Evolutionary conservation across 1,140 invertebrate species (phyloP), one percentile per base, ranked within the genome.

Genomic region (Drosophila subpulchrella): DNA sequence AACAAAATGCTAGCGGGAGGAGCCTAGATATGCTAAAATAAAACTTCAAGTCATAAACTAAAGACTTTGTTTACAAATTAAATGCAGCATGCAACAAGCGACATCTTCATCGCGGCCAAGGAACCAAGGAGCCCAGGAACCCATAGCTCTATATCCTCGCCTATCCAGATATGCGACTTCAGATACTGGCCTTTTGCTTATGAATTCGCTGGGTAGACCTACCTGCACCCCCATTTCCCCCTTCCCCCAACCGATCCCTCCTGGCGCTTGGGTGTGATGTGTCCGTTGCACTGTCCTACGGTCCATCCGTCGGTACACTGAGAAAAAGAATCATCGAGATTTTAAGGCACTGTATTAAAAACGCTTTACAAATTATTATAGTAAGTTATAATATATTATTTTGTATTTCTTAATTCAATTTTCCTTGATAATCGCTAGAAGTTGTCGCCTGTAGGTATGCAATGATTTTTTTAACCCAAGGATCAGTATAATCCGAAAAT

Each of bases 1-100:
- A 56, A 85, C 81, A 85, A 85, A 88, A 82, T 63, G 79, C 62
- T 75, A 56, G 60, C 60, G 54, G 78, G 71, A 67, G 59, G 72
- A 60, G 53, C 70, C 67, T 75, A 80, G 83, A 89, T 89, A 89
- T 89, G 84, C 84, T 89, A 89, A 89, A 89, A 89, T 85, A 89
- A 78, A 76, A 83, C 73, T 75, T 54, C 75, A 85, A 72, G 85
- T 90, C 85, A 90, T 90, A 90, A 90, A 90, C 85, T 90, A 90
- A 90, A 90, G 85, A 90, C 85, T 90, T 90, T 90, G 85, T 90
- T 90, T 90, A 90, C 85, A 90, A 90, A 90, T 90, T 90, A 90
- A 90, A 90, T 89, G 85, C 85, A 89, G 62, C 84, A 83, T 88
- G 83, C 83, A 79, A 83, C 83, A 88, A 75, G 80, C 80, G 85